These are phyloP conservation scores for Philereme transversata DNA, from an alignment of 2,888 invertebrate genomes.

Conservation along the genomic window DNA sequence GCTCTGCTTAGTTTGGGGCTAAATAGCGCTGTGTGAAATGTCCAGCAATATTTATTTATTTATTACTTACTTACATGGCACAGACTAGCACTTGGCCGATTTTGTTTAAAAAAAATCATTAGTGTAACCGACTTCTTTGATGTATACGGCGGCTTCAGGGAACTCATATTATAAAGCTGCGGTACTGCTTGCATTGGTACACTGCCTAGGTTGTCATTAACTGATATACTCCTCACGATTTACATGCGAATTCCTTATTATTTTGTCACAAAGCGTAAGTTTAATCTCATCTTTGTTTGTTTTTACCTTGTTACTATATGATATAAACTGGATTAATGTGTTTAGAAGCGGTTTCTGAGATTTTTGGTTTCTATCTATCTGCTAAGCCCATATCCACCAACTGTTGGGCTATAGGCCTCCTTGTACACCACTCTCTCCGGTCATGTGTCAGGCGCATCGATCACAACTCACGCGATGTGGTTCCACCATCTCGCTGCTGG, in stretches of 20 bases:
- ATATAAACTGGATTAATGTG: constrained; percentile 15
- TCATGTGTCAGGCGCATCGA: no score
- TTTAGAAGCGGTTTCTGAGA: constrained; percentile 4
- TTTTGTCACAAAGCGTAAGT: constrained; percentile 18
- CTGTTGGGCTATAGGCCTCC: no score
- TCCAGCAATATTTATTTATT: no score
- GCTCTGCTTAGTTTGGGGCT: no score
- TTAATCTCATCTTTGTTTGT: constrained; percentile 8
- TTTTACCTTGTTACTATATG: constrained; percentile 2
- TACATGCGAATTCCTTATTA: constrained; percentile 8
- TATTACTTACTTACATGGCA: no score
- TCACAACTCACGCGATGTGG: no score
- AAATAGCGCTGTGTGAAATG: no score
- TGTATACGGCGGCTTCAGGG: background rate
- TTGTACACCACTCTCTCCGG: no score
- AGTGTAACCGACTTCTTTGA: background rate
- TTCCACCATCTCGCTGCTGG: no score
- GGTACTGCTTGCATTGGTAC: background rate
- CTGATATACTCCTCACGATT: constrained; percentile 3
- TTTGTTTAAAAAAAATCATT: background rate
- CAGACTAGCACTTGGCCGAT: no score
- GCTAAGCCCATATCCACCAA: no score
- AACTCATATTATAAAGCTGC: background rate
- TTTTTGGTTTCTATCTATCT: background rate
- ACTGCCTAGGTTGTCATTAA: background rate